Evolutionary conservation across 2,797 vertebrate genomes (phyloP), one percentile per base, ranked within the genome.

Genomic region (Iguana delicatissima): DNA sequence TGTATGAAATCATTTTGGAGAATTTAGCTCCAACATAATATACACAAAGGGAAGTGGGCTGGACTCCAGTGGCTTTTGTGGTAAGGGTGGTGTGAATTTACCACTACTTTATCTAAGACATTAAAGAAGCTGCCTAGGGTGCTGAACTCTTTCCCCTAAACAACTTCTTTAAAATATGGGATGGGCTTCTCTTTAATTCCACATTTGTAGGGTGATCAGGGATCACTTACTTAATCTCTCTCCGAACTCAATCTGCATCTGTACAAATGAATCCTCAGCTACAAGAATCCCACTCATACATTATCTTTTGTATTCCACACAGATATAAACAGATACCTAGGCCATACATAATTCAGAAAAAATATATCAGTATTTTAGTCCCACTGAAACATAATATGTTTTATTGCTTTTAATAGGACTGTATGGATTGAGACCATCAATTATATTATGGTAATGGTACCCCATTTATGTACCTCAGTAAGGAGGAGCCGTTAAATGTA

Each of bases 1-100:
- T 35, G n/a, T 29, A 80, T 77, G 77, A 91, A 86, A 35, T 6
- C 2, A 80, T 2, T 0, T 0, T 0, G 42, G 42, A 16, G 0
- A 46, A 16, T 84, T 87, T 29, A 35, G 7, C 46, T 73, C 35
- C 22, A 84, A 62, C 13, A 24, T 73, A 10, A 52, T 46, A 22
- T 50, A 55, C 24, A 73, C 24, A 73, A 73, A n/a, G 67, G 73
- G 14, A 85, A 85, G 46, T 12, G 4, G 32, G 67, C 32, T 69
- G 67, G 32, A 3, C 29, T 69, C 8, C 67, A 32, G 29, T 69
- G 29, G 67, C 67, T 69, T 69, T 69, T 12, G 12, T 69, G 24
- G 29, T 29, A 69, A 29, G 12, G 67, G 67, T 69, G 29, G 29
- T 29, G 29, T 69, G 67, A 69, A 69, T 32, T 29, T 5, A 69